Base-by-base conservation (phyloP, 2,888 invertebrate genomes). In the Nemurella pictetii region DNA sequence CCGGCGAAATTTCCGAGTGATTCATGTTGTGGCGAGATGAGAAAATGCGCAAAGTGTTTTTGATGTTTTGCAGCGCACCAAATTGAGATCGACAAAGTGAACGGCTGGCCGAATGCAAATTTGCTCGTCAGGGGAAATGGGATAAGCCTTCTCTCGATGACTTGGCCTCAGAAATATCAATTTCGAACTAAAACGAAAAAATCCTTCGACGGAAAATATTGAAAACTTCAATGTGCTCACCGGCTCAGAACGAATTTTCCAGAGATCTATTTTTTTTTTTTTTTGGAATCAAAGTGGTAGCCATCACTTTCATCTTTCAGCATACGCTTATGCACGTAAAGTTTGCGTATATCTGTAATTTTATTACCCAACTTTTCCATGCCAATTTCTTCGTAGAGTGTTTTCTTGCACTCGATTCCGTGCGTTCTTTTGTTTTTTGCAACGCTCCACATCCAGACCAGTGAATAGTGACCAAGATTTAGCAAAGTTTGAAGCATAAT, bases 21-120 rank as follows among this genome's bases (percentile, higher is more conserved):
- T 72, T 72, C 82, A 28, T 55, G 82, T 55, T 26, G 55, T 55
- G 12, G 55, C 20, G 55, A 55, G 5, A 55, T 12, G 55, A 20
- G 55, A 20, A 55, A 55, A 20, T 55, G 55, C 9, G 20, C 55
- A 55, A 55, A 82, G 35, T 55, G 55, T 55, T 82, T 72, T 82
- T 29, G 78, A 29, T 28, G 78, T 28, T 28, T n/a, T 78, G 78
- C 20, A 12, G 5, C n/a, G 36, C 30, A 15, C 9, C 15, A 72
- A 82, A 82, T 82, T 82, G 82, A 82, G 55, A 82, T 82, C 72
- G 82, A 27, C 72, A 26, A 25, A 30, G 35, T 26, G 82, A 27
- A 27, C 20, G 26, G 27, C 27, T 25, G 72, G 29, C 5, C 26
- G 28, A 55, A 82, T 55, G 55, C 82, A 82, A 82, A 82, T 82